These are phyloP conservation scores for Sycophila texana DNA, from an alignment of 2,888 invertebrate genomes.

Conservation along the genomic window DNA sequence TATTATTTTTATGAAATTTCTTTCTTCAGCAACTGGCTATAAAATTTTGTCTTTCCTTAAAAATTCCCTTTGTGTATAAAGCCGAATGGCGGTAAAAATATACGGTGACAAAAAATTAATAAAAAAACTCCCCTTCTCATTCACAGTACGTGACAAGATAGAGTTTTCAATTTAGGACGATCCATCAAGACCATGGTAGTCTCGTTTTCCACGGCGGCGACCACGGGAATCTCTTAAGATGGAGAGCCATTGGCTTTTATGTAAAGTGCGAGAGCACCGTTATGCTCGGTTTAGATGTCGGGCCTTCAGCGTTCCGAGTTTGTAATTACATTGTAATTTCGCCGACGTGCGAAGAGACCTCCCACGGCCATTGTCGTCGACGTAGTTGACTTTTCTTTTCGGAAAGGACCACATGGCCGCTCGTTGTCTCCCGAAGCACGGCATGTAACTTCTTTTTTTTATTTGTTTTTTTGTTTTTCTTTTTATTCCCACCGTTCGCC, in stretches of 20 bases:
- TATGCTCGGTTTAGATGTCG: constrained; percentile 14
- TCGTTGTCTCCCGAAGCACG: constrained; percentile 1
- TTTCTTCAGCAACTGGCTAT: no score
- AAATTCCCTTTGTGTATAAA: no score
- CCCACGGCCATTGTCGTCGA: background rate
- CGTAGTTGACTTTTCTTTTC: constrained; percentile 3
- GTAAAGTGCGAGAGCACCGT: constrained; percentile 48
- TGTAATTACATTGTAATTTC: constrained; percentile 48
- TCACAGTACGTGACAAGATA: background rate
- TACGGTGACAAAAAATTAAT: no score
- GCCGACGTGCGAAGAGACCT: constrained; percentile 1
- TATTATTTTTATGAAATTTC: background rate
- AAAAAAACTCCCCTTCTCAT: background rate
- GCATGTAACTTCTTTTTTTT: background rate
- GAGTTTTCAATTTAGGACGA: constrained; percentile 50
- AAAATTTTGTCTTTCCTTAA: no score
- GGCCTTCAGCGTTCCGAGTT: background rate
- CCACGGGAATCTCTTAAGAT: constrained; percentile 7
- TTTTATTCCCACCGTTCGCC: background rate
- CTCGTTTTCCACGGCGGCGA: background rate
- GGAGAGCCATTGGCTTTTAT: constrained; percentile 33
- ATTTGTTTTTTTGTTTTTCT: background rate
- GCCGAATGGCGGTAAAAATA: background rate
- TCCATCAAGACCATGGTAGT: constrained; percentile 1
- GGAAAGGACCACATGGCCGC: background rate